Evolutionary conservation across 2,888 invertebrate genomes (phyloP), one percentile per base, ranked within the genome.

Genomic region (Pristionchus maxplancki): DNA sequence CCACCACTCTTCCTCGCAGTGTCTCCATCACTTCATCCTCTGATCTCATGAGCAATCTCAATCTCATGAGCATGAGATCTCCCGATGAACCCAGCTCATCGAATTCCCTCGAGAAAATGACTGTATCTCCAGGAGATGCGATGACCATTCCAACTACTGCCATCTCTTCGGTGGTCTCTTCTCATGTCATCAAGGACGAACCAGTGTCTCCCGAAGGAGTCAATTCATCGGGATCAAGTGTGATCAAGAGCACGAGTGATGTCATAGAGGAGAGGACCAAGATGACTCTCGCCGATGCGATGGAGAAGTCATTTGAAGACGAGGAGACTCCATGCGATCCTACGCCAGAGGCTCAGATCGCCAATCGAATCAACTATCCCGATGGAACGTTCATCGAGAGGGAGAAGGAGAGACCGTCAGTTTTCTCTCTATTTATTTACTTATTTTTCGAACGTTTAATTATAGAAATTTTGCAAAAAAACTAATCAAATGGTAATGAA

Each of bases 341-440:
- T 1, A 87, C 71, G 31, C 90, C 90, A n/a, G 88, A 89, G 50
- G 87, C 88, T 20, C 64, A 58, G 62, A 40, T 88, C 24, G 31
- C 62, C 3, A 91, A 91, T 40, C 50, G 91, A 28, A 90, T 92
- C 87, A 91, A 90, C 87, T 92, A 92, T 89, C 92, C 92, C 0
- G 92, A 92, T 84, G 92, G 92, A 67, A 88, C 90, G n/a, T 92
- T 89, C 88, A 90, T 92, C 74, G 92, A 92, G 58, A 90, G 90
- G 31, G 88, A 88, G 17, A 89, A 86, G 24, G 87, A 87, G 31
- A 89, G 89, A 88, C 88, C 90, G 90, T 90, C 53, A 84, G 90
- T 88, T 62, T 15, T 20, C 28, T n/a, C 2, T 37, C 53, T n/a
- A 37, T 81, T 48, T 15, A 5, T 48, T 28, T 1, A 74, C 37